Evolutionary conservation across 2,888 invertebrate genomes (phyloP), one percentile per base, ranked within the genome.

Genomic region (Lochmaea crataegi): DNA sequence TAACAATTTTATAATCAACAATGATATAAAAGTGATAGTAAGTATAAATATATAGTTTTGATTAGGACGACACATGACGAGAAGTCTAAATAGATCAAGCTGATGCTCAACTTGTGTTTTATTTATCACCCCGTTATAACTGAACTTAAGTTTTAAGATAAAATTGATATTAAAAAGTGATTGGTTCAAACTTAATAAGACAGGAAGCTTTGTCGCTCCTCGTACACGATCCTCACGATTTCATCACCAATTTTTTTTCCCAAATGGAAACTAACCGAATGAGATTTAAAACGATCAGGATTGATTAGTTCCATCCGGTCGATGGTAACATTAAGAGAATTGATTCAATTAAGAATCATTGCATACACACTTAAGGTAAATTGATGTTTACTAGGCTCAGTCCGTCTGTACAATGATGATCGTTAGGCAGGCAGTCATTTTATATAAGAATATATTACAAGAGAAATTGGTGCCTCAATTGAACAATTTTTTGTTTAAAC

Each of bases 291-390:
- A 53, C 14, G 53, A 63, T 69, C 53, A 64, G 69, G 53, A 63
- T 69, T 69, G 63, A 69, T 69, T 69, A 38, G 53, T 48, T 16
- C 41, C 63, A 53, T 69, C 69, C 69, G 63, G 69, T 18, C 42
- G 56, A 63, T 67, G 11, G 58, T 42, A 14, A 26, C 38, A 42
- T 69, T 69, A 69, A 69, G 63, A 63, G 69, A 63, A 69, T 69
- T 69, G 63, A 69, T 69, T 69, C 69, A 69, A 69, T 69, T 69
- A 63, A 69, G 71, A 65, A 71, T 71, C 65, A 71, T 65, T 66
- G 66, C 41, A 41, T 66, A 66, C 53, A n/a, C 48, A 66, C 65
- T 65, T 72, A 71, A 71, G 71, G 71, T 71, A 68, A 68, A 68
- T 72, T 65, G 66, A 69, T 60, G 71, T 65, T 65, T 64, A 51